These are phyloP conservation scores for Arbacia lixula DNA, from an alignment of 53 echinoderm and acorn worm genomes.

Conservation along the genomic window DNA sequence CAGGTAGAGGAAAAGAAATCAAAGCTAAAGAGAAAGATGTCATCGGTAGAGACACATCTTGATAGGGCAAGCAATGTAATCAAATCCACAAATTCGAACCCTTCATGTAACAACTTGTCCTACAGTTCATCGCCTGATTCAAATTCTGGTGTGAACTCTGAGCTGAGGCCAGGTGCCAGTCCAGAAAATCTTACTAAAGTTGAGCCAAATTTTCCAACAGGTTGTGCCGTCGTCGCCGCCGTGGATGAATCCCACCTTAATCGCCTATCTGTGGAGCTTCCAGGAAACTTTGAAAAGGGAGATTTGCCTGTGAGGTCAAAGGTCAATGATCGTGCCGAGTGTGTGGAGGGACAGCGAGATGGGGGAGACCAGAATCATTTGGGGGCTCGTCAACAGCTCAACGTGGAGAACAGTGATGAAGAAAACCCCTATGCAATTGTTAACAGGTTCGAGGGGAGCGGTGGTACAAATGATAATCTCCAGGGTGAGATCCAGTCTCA, in stretches of 20 bases:
- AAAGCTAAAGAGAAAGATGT: constrained; percentile 24
- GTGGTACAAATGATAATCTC: background rate
- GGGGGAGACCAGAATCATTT: too few relatives aligned
- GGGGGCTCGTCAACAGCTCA: too few relatives aligned
- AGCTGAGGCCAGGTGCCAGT: too few relatives aligned
- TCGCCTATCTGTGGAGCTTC: background rate
- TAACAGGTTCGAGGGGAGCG: constrained; percentile 3
- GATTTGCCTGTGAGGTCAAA: constrained; percentile 4
- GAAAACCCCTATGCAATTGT: background rate
- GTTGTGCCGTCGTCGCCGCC: background rate
- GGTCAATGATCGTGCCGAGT: constrained; percentile 32
- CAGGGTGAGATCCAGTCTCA: constrained; percentile 1
- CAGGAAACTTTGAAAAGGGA: background rate
- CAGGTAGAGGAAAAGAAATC: constrained; percentile 33
- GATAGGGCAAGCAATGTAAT: constrained; percentile 36
- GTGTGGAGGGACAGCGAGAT: constrained; percentile 3
- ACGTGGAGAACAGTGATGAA: background rate
- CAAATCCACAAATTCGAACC: too few relatives aligned
- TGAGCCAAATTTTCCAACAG: constrained; percentile 41
- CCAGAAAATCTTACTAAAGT: constrained; percentile 25
- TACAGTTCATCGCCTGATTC: background rate
- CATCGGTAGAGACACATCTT: constrained; percentile 47
- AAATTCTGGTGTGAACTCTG: background rate
- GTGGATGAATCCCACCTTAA: background rate
- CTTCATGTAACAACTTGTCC: too few relatives aligned